phyloP scores from a whole-genome alignment of 2,797 vertebrate genomes.

The Meriones psammophilus region DNA sequence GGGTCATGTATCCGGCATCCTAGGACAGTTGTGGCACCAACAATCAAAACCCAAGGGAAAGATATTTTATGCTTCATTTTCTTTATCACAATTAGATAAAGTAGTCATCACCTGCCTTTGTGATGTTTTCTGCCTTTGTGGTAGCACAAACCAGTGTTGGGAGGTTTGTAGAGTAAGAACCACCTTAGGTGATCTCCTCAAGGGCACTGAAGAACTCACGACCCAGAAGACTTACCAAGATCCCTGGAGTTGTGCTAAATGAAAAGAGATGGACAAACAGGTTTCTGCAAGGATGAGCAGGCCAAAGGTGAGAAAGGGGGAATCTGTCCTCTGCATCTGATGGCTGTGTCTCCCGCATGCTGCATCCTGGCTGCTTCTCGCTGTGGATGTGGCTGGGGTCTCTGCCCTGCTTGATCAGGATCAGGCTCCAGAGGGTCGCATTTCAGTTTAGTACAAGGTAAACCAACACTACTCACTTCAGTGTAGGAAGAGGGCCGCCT shows the following conservation, averaged over 20 bases:
- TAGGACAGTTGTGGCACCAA: constrained; percentile 20
- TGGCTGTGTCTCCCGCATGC: neutral
- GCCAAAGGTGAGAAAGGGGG: neutral
- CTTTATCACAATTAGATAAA: constrained; percentile 45
- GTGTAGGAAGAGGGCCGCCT: constrained; percentile 84
- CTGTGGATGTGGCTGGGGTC: neutral
- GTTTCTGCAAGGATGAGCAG: constrained; percentile 4
- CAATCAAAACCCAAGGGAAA: neutral
- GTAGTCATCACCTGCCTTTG: neutral
- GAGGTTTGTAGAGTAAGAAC: constrained; percentile 55
- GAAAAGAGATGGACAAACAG: constrained; percentile 23
- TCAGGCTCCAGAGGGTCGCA: constrained; percentile 70
- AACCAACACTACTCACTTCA: constrained; percentile 79
- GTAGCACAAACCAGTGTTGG: neutral
- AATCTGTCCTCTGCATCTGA: neutral
- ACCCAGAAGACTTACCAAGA: constrained; percentile 7
- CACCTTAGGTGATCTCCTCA: neutral
- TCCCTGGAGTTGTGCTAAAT: constrained; percentile 31
- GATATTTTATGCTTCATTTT: neutral
- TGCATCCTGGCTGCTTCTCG: neutral
- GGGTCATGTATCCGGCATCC: neutral
- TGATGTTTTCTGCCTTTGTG: neutral
- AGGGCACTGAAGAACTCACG: neutral
- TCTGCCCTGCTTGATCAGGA: constrained; percentile 6
- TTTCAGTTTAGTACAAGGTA: constrained; percentile 80